Conservation (phyloP, 2,113 vertebrate genomes). For the Clinocottus analis region DNA sequence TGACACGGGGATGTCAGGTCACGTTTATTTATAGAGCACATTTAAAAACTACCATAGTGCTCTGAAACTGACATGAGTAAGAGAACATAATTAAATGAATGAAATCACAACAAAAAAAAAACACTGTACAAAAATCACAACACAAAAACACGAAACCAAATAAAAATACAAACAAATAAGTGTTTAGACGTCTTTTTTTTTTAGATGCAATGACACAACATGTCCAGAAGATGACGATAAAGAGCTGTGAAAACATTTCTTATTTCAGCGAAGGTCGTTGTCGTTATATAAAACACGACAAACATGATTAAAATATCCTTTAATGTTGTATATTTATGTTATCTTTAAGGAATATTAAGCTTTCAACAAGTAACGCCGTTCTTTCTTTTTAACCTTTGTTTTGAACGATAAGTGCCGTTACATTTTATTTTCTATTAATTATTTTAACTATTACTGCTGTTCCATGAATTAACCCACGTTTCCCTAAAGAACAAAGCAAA, state of each 20-base stretch:
- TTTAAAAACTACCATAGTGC: background rate
- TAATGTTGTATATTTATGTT: background rate
- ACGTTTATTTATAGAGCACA: background rate
- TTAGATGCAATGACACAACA: background rate
- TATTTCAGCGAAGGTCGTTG: background rate
- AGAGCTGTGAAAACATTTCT: background rate
- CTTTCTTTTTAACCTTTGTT: no score
- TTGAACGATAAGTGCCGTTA: no score
- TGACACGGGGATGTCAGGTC: background rate
- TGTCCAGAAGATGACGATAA: slow-evolving; percentile 28
- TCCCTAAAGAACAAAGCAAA: background rate
- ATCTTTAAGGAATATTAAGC: background rate
- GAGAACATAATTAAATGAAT: background rate
- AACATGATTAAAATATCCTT: background rate
- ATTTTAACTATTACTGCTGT: background rate
- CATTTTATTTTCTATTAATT: background rate
- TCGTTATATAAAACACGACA: background rate
- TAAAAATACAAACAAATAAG: background rate
- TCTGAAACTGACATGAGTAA: no score
- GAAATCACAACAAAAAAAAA: background rate
- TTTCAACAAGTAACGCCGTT: background rate
- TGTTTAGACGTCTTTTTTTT: background rate
- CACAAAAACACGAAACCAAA: background rate
- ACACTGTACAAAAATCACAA: no score
- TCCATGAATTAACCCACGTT: background rate